These are phyloP conservation scores for Aldabrachelys gigantea DNA, from an alignment of 2,113 vertebrate genomes.

Conservation along the genomic window DNA sequence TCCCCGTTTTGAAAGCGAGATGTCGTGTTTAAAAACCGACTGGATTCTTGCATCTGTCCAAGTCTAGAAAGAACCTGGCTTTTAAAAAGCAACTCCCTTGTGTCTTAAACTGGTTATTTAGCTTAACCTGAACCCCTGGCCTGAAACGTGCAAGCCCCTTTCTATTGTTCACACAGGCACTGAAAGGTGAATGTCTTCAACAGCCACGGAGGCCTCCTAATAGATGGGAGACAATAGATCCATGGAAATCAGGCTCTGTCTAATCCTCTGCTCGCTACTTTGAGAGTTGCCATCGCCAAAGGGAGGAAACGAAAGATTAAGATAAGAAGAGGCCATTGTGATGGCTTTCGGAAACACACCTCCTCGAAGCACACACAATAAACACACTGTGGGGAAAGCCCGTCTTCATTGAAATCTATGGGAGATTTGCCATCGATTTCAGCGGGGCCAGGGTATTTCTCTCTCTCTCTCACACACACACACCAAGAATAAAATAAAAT, in stretches of 20 bases:
- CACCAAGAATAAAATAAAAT: too few species aligned
- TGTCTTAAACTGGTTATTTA: neutral
- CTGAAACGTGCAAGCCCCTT: neutral
- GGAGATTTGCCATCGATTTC: neutral
- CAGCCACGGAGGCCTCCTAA: neutral
- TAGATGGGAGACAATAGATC: neutral
- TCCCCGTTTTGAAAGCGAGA: neutral
- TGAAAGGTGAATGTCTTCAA: neutral
- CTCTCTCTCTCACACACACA: neutral
- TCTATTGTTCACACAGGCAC: neutral
- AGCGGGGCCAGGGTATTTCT: neutral
- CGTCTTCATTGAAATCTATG: neutral
- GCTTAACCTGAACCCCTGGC: neutral
- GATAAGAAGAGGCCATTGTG: neutral
- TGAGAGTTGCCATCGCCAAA: neutral
- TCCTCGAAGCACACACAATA: neutral
- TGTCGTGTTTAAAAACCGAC: neutral
- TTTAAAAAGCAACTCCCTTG: neutral
- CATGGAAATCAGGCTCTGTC: neutral
- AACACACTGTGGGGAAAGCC: neutral
- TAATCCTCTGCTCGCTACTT: neutral
- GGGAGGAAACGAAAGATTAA: neutral
- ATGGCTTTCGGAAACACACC: neutral
- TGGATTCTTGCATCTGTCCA: neutral
- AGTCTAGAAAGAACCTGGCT: neutral